Conservation (phyloP, 2,113 vertebrate species). For the Benitochromis conjunctus region DNA sequence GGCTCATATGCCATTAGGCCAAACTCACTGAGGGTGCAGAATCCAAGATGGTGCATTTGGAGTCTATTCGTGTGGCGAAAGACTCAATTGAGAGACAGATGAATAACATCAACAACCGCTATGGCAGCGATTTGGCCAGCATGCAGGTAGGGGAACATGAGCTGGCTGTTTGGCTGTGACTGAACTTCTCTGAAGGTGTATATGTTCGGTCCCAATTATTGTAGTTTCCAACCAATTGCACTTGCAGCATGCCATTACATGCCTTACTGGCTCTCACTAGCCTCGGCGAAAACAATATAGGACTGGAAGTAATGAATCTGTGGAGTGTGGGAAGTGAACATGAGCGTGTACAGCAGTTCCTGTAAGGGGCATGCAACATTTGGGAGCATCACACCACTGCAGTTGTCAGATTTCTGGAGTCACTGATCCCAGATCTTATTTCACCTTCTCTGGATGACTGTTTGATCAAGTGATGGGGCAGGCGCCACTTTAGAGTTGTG, state of each 20-base stretch:
- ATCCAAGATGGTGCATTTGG: accelerated
- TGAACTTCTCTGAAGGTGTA: neutral
- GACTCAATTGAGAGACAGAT: neutral
- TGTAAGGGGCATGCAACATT: neutral
- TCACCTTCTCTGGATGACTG: neutral
- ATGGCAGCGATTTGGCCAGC: neutral
- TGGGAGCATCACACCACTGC: neutral
- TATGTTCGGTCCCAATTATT: neutral
- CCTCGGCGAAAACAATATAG: neutral
- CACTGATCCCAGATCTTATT: conserved; percentile 12
- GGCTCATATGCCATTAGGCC: neutral
- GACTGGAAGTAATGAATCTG: neutral
- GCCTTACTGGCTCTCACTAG: neutral
- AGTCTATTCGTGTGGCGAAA: neutral
- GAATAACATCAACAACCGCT: neutral
- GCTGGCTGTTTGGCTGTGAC: neutral
- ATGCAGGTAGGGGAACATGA: neutral
- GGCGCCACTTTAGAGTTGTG: neutral
- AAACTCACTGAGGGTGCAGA: neutral
- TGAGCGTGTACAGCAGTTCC: neutral
- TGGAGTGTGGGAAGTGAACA: neutral
- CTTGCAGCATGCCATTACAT: neutral
- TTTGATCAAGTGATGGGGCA: neutral
- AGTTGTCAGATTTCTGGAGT: neutral
- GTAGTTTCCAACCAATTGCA: neutral